Percentiles rank a stretch among this genome's conserved stretches.
These are phyloP conservation scores for Thrips palmi DNA, from an alignment of 1,140 invertebrate species.

Conservation along the genomic window DNA sequence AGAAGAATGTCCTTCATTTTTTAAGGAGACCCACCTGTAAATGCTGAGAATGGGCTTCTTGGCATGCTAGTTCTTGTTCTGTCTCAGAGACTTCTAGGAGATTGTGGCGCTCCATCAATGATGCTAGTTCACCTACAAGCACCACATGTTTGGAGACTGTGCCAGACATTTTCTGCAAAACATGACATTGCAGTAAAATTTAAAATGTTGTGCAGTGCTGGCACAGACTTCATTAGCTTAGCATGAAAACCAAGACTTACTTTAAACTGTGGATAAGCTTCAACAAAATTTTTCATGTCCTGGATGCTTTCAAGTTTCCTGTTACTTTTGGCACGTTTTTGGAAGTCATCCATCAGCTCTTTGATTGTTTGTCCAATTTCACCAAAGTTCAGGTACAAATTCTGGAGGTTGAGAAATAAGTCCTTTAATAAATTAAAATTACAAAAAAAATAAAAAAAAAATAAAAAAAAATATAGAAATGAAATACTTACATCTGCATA, in stretches of 20 bases:
- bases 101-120: conserved; percentile 54
- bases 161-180: conserved; percentile 80
- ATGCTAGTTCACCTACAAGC: conserved; percentile 84
- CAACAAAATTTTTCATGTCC: conserved; percentile 98
- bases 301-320: conserved; percentile 96
- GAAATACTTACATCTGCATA: conserved; percentile 38
- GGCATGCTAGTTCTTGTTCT: conserved; percentile 90
- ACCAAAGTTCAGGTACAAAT: conserved; percentile 92
- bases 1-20: conserved; percentile 1
- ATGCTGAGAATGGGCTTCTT: conserved; percentile 78
- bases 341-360: conserved; percentile 93
- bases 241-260: conserved; percentile 19
- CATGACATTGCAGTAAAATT: too few relatives aligned
- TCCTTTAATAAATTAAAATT: background rate
- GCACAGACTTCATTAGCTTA: background rate
- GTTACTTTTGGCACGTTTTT: conserved; percentile 83
- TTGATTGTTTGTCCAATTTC: conserved; percentile 97
- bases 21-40: conserved; percentile 35
- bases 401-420: conserved; percentile 31
- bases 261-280: conserved; percentile 96
- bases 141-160: conserved; percentile 96
- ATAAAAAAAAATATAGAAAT: conserved; percentile 10
- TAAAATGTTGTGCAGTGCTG: too few relatives aligned
- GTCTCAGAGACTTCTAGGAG: conserved; percentile 87
- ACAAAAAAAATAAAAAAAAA: conserved; percentile 5